Conservation (phyloP, 2,888 invertebrate species). For the Netelia fuscicornis region DNA sequence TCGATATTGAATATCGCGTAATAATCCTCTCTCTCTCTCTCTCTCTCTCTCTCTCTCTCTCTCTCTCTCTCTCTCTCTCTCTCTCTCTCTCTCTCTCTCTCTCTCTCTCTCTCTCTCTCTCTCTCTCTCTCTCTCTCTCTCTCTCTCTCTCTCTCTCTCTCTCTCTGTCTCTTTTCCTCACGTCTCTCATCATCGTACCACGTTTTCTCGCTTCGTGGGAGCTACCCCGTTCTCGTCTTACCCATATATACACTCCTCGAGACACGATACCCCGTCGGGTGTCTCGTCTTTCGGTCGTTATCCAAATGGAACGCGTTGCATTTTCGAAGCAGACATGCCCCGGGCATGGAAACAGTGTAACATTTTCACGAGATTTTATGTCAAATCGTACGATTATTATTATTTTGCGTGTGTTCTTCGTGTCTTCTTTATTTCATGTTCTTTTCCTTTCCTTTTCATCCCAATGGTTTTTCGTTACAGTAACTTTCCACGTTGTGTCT, state of each 20-base stretch:
- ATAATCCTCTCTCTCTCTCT: neutral
- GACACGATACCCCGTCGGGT: neutral
- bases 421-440: no score
- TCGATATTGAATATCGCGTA: no score
- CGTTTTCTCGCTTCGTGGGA: neutral
- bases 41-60: no score
- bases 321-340: conserved; percentile 6
- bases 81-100: no score
- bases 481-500: no score
- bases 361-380: no score
- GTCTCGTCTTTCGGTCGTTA: conserved; percentile 55
- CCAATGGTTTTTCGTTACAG: no score
- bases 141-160: conserved; percentile 1
- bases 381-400: no score
- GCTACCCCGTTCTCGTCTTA: conserved; percentile 38
- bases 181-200: neutral
- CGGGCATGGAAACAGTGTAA: neutral
- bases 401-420: no score
- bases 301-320: conserved; percentile 4
- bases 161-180: neutral
- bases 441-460: no score
- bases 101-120: neutral
- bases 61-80: no score
- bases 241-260: conserved; percentile 41
- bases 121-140: conserved; percentile 14